Evolutionary conservation across 2,888 invertebrate species (phyloP), one percentile per base, ranked within the genome.

Genomic region (Tiliacea citrago): DNA sequence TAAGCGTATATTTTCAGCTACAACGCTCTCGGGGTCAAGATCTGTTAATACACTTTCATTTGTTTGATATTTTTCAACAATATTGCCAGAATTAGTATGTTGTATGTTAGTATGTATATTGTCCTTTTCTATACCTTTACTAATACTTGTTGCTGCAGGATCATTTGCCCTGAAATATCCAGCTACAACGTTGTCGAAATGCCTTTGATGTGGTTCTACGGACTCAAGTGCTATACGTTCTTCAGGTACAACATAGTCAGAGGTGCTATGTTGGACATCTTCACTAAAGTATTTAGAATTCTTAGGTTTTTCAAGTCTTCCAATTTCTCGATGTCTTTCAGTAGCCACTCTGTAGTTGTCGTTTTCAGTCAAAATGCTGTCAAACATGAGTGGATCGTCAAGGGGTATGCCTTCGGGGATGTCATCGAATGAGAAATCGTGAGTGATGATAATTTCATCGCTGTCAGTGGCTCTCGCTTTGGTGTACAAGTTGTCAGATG

Each of bases 381-480:
- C 95, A 71, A 93, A 95, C 5, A 79, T 75, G 42, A 95, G 77
- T 0, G 95, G 95, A 62, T 95, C 95, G 69, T 96, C 96, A 1
- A 96, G 88, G 0, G 95, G 95, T 63, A 95, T 92, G 0, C 95
- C 95, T 70, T 95, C 95, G 9, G 95, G 95, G 35, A 96, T 93
- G 62, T 96, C 95, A 77, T 96, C 95, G 68, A 93, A 94, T 0
- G 93, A 90, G 76, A 93, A 94, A 45, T 96, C 95, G 13, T 95
- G 88, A 0, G 90, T 93, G 29, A 96, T 95, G 45, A 95, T 79
- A 8, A 95, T 92, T 49, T 95, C 95, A 2, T 92, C 92, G 39
- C 90, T 90, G 73, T 93, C 91, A 2, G 93, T 74, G 0, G 95
- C 93, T 61, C 91, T 92, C 0, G 95, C 94, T 88, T 93, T 94